Percentiles rank a stretch among this genome's conserved stretches.
These are phyloP conservation scores for Phyllotreta striolata DNA, from an alignment of 2,888 invertebrate genomes.

Conservation along the genomic window DNA sequence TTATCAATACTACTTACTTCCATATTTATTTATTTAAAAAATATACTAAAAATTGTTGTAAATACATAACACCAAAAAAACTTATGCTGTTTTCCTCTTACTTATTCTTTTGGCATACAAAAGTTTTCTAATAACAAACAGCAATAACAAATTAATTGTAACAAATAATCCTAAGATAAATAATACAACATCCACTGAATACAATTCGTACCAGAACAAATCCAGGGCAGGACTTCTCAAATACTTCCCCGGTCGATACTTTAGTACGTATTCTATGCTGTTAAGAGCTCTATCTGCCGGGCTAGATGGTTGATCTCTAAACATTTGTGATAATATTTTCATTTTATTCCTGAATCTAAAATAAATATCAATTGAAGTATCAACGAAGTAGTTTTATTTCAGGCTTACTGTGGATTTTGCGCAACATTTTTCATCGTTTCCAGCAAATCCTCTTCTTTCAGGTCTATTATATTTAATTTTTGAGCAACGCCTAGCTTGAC, in stretches of 20 bases:
- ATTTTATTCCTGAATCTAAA: conserved; percentile 34
- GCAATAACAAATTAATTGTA: too few relatives aligned
- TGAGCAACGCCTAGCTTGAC: conserved; percentile 45
- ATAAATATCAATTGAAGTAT: conserved; percentile 9
- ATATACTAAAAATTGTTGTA: too few relatives aligned
- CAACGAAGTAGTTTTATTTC: too few relatives aligned
- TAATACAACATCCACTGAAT: conserved; percentile 34
- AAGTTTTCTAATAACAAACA: too few relatives aligned
- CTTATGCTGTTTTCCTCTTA: too few relatives aligned
- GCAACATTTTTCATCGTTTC: conserved; percentile 42
- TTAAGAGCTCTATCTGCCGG: conserved; percentile 39
- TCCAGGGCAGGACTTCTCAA: conserved; percentile 35
- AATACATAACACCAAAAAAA: too few relatives aligned
- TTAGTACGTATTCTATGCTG: conserved; percentile 41
- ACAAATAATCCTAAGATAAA: conserved; percentile 1
- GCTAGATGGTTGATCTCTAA: conserved; percentile 31
- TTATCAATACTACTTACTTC: too few relatives aligned
- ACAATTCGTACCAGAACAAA: conserved; percentile 40
- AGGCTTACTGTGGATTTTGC: too few relatives aligned
- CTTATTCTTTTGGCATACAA: too few relatives aligned
- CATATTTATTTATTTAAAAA: too few relatives aligned
- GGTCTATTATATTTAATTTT: conserved; percentile 33
- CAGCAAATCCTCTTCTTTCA: conserved; percentile 40
- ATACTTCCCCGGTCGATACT: conserved; percentile 32
- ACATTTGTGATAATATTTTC: conserved; percentile 28